Percentiles rank a stretch among this genome's conserved stretches.
These are phyloP conservation scores for Nannospalax galili DNA, from an alignment of 2,113 vertebrate genomes.

Conservation along the genomic window DNA sequence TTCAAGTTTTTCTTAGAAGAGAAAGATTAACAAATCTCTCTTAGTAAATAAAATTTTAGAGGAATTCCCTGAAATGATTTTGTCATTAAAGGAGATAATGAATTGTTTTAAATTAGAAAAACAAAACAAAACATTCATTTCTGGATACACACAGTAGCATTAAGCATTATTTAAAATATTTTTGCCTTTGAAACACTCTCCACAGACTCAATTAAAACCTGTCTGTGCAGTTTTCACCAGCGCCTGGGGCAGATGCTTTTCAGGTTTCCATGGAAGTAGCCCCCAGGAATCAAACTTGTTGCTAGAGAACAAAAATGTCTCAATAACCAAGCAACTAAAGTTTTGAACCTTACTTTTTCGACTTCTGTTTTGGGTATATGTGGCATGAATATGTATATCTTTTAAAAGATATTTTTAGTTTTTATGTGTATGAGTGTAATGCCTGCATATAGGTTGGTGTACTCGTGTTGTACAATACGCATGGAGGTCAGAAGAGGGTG, in stretches of 20 bases:
- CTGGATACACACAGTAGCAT: neutral
- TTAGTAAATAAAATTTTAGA: conserved; percentile 41
- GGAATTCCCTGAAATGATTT: neutral
- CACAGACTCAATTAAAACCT: conserved; percentile 62
- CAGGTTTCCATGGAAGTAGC: neutral
- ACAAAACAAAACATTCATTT: conserved; percentile 15
- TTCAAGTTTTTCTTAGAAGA: neutral
- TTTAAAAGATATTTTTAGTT: no score
- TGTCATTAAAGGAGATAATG: conserved; percentile 38
- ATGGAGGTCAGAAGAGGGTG: no score
- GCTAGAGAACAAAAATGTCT: conserved; percentile 42
- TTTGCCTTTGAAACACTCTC: conserved; percentile 52
- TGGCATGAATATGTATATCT: neutral
- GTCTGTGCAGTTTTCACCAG: neutral
- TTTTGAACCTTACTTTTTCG: neutral
- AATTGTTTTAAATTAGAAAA: conserved; percentile 7
- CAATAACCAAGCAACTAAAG: neutral
- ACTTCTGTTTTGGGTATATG: neutral
- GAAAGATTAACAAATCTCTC: neutral
- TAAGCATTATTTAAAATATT: conserved; percentile 59
- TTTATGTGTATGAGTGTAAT: no score
- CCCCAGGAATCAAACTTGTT: conserved; percentile 35
- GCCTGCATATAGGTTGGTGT: no score
- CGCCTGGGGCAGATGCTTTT: neutral
- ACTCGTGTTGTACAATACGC: no score